Evolutionary conservation across 2,797 vertebrate genomes (phyloP).

Genomic region (Pseudochirops corinnae): DNA sequence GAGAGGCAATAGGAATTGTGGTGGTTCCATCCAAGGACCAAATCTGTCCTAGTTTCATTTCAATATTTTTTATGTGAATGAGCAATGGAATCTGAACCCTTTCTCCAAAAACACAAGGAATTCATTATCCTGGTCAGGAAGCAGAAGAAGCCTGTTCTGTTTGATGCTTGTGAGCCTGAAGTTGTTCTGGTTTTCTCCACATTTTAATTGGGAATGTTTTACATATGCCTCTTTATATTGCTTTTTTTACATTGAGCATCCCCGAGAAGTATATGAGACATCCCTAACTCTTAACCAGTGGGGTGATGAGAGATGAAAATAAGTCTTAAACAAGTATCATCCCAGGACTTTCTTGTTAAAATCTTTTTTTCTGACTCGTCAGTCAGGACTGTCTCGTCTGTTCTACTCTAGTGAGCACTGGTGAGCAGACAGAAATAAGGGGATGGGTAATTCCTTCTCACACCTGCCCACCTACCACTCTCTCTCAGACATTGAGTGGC

Average conservation of each 20-base stretch:
- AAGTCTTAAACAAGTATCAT: not conserved
- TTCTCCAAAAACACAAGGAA: not conserved
- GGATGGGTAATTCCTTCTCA: not conserved
- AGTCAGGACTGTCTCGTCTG: not conserved
- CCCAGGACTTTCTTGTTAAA: accelerated
- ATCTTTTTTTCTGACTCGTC: not conserved
- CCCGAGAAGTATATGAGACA: not conserved
- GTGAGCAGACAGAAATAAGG: not conserved
- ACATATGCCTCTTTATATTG: no score
- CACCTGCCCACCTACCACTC: not conserved
- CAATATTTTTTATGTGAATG: not conserved
- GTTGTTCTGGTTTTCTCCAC: not conserved
- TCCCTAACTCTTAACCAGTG: not conserved
- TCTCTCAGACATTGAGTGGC: not conserved
- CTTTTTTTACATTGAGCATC: not conserved
- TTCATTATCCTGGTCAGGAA: not conserved
- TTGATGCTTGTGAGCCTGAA: not conserved
- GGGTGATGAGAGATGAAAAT: not conserved
- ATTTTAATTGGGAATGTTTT: not conserved
- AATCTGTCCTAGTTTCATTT: not conserved
- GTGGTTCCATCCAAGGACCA: not conserved
- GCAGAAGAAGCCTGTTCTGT: not conserved
- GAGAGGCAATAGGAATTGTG: not conserved
- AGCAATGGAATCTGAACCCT: not conserved
- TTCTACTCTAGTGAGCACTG: not conserved